Evolutionary conservation across 2,888 invertebrate genomes (phyloP), one percentile per base, ranked within the genome.

Genomic region (Aleiodes leptofemur): DNA sequence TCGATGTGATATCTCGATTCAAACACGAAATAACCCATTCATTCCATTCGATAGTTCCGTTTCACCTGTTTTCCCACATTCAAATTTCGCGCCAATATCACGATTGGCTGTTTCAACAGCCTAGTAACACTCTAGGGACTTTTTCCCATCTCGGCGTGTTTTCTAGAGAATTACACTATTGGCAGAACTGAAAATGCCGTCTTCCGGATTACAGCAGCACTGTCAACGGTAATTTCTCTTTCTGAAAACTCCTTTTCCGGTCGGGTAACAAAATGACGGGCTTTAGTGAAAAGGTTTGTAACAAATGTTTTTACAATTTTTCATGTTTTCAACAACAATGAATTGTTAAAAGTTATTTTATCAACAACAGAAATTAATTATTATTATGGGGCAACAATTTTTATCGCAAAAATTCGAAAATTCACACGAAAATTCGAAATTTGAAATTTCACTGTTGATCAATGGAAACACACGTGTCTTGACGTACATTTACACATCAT

Each of bases 251-350:
- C 83, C 86, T 84, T 86, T 88, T 88, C 87, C 88, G 86, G 85
- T 84, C 79, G 78, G 80, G 77, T 80, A 72, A 77, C 83, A 84
- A 83, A 82, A 88, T 88, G 88, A 88, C 88, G 82, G 88, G 88
- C 80, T 88, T 88, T 83, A 86, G 83, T 82, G 85, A 86, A 82
- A 88, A 88, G 88, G 88, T 88, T 80, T 72, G 85, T 84, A 72
- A 31, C 8, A 38, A 31, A 73, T 82, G 70, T 83, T 86, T 83
- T 70, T 43, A 69, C 72, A 76, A 82, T 84, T 82, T 78, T 64
- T 57, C 5, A 53, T 5, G 43, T 69, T 64, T 55, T 66, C 16
- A 31, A 34, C 23, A 1, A 16, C 7, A 50, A 48, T 23, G 14
- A 14, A 8, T 14, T 9, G 8, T 4, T 11, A 23, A 43, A 23